phyloP scores from a whole-genome alignment of 2,113 vertebrate genomes.

The Podarcis cretensis region DNA sequence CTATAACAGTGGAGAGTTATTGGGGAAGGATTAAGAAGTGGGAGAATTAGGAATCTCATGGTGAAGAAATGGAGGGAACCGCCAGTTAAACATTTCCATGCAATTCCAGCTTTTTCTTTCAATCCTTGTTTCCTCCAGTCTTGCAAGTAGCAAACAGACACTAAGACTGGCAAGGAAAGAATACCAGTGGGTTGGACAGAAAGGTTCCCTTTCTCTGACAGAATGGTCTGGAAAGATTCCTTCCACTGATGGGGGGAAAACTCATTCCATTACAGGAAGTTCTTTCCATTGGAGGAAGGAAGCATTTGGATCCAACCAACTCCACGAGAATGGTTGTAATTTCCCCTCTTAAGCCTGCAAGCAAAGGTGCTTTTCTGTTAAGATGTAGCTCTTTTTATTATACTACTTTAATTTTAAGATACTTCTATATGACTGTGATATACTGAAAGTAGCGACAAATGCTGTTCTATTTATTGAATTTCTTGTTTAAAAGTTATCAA shows the following conservation, averaged over 20 bases:
- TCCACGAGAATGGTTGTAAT: not conserved
- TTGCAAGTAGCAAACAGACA: not conserved
- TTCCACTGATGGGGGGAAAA: not conserved
- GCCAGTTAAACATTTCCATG: not conserved
- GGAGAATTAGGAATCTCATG: not conserved
- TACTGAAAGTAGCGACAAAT: constrained; percentile 26
- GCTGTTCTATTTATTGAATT: constrained; percentile 33
- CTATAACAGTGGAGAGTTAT: rapidly evolving
- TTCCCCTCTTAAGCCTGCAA: constrained; percentile 23
- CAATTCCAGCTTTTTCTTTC: not conserved
- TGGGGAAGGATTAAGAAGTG: not conserved
- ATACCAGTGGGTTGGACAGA: rapidly evolving
- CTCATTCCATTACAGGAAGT: not conserved
- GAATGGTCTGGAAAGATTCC: not conserved
- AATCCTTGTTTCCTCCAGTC: not conserved
- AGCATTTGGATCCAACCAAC: not conserved
- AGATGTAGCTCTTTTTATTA: constrained; percentile 35
- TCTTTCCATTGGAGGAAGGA: not conserved
- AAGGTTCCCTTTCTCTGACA: not conserved
- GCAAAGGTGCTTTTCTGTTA: constrained; percentile 40
- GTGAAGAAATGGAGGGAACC: not conserved
- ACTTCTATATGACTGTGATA: constrained; percentile 40
- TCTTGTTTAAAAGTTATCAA: not conserved
- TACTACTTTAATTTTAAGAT: constrained; percentile 34
- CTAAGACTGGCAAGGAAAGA: constrained; percentile 21